Percentiles rank a stretch among this genome's conserved stretches.
phyloP scores from a whole-genome alignment of 2,888 invertebrate genomes.

The Diploptera punctata region DNA sequence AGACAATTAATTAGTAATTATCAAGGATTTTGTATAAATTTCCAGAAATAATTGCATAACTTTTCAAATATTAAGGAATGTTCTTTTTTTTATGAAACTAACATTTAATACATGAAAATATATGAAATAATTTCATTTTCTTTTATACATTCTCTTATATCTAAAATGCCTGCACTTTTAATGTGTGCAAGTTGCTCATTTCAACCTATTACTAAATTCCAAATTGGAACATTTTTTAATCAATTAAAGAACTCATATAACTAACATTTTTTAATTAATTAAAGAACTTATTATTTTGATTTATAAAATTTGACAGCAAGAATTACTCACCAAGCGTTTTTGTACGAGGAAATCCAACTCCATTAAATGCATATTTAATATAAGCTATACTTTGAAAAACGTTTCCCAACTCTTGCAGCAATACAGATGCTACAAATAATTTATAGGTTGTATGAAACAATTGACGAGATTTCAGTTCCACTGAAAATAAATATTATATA shows the following conservation, averaged over 20 bases:
- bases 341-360: slow-evolving; percentile 63
- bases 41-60: too few species aligned
- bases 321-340: slow-evolving; percentile 56
- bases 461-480: slow-evolving; percentile 78
- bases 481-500: slow-evolving; percentile 53
- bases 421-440: slow-evolving; percentile 75
- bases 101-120: too few species aligned
- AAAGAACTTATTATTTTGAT: slow-evolving; percentile 4
- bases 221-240: too few species aligned
- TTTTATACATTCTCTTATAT: too few species aligned
- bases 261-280: too few species aligned
- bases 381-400: slow-evolving; percentile 73
- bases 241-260: too few species aligned
- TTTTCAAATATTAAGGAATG: too few species aligned
- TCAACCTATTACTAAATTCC: not conserved
- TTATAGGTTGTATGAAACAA: slow-evolving; percentile 89
- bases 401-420: slow-evolving; percentile 74
- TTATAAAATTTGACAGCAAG: not conserved
- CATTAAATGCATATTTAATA: slow-evolving; percentile 78
- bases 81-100: too few species aligned
- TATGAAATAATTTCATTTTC: too few species aligned
- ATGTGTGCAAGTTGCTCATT: not conserved
- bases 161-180: too few species aligned
- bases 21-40: too few species aligned
- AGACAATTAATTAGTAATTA: too few species aligned